Base-by-base conservation (phyloP, 2,888 invertebrate genomes). In the Prenolepis imparis region DNA sequence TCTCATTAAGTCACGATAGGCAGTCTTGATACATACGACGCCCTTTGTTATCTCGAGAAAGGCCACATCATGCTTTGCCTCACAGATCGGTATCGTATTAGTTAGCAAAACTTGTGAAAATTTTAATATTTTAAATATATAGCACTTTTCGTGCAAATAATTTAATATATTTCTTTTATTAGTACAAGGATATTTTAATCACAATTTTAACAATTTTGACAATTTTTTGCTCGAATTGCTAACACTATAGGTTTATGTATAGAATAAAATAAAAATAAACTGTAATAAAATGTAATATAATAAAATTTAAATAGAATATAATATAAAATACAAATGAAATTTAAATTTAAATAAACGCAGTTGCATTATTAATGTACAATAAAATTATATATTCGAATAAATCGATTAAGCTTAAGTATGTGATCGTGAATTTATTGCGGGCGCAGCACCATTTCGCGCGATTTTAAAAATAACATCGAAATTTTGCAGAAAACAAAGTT, bases 1-100 rank as follows among this genome's bases (percentile, higher is more conserved):
- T 80, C 70, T 77, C 70, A 70, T 80, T 59, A 80, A 80, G 59
- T 80, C 78, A 70, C 59, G 70, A 80, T 80, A 80, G 59, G 44
- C 44, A 59, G 44, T 44, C 59, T 24, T 36, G 55, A 44, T 55
- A 18, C 57, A 70, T 41, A 80, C 77, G 55, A 66, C 66, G 55
- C 12, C 44, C 70, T 80, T 80, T 68, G 59, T 48, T 44, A 28
- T 44, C 44, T 21, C 44, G 32, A 55, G 48, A 52, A 68, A 41
- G 52, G 59, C 24, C 44, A 59, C 41, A 21, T 32, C 44, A 21
- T 59, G 39, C 59, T 61, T 44, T 44, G 21, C 28, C 18, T 59
- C 21, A 32, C 28, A 41, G 59, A 48, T 78, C 36, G 44, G 59
- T 59, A 59, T 68, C 66, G 59, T 70, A 59, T 70, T 59, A 68